phyloP scores from a whole-genome alignment of 2,113 vertebrate genomes.

The Petroica traversi region DNA sequence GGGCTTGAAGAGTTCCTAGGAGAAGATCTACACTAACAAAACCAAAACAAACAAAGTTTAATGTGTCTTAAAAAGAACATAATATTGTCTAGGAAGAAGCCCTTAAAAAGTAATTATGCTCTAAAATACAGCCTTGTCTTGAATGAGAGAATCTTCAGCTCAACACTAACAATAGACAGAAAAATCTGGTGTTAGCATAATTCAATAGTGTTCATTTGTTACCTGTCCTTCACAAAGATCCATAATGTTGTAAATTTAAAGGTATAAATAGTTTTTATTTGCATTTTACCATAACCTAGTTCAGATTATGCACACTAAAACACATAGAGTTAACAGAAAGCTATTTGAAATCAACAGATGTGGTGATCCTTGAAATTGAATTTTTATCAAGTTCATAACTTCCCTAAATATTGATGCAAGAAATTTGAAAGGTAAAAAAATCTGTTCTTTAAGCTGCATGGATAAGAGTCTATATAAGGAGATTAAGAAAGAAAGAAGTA shows the following conservation, averaged over 20 bases:
- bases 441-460: neutral
- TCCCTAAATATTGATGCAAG: neutral
- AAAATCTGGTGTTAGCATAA: neutral
- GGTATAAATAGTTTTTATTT: neutral
- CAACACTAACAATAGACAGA: neutral
- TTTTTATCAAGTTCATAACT: neutral
- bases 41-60: neutral
- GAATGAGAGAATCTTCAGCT: neutral
- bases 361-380: neutral
- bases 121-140: neutral
- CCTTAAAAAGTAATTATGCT: neutral
- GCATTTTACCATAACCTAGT: neutral
- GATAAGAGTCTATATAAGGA: neutral
- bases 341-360: neutral
- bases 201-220: neutral
- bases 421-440: neutral
- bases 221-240: neutral
- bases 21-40: neutral
- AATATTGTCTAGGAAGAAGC: neutral
- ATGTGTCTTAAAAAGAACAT: neutral
- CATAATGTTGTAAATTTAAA: neutral
- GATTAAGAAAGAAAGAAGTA: neutral
- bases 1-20: neutral
- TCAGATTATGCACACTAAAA: neutral
- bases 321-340: neutral